Conservation (phyloP, 2,888 invertebrate species). For the Meandrusa payeni region DNA sequence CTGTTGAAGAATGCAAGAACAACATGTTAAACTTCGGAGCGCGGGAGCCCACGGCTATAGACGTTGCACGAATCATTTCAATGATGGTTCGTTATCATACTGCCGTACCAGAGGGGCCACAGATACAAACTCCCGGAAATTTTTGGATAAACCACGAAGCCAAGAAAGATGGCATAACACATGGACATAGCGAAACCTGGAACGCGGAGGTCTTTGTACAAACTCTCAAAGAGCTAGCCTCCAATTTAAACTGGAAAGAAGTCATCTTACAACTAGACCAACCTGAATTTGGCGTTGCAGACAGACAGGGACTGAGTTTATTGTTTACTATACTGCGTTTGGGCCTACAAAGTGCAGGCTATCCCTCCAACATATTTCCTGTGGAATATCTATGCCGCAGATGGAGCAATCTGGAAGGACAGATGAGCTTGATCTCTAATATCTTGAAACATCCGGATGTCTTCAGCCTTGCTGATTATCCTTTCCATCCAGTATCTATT, state of each 20-base stretch:
- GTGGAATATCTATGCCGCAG: slow-evolving; percentile 93
- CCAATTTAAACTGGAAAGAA: slow-evolving; percentile 95
- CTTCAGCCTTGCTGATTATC: slow-evolving; percentile 96
- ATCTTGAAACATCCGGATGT: slow-evolving; percentile 95
- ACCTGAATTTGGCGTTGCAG: slow-evolving; percentile 92
- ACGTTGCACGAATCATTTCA: slow-evolving; percentile 91
- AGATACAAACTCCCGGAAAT: slow-evolving; percentile 83
- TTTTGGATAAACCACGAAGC: slow-evolving; percentile 82
- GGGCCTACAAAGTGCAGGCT: slow-evolving; percentile 89
- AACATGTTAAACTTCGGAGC: slow-evolving; percentile 90
- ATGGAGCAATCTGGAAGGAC: slow-evolving; percentile 97
- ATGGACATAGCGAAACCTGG: slow-evolving; percentile 85
- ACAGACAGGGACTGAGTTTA: slow-evolving; percentile 90
- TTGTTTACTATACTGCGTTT: slow-evolving; percentile 90
- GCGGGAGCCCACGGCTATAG: slow-evolving; percentile 90
- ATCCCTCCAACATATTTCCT: slow-evolving; percentile 88
- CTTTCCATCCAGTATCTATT: slow-evolving; percentile 91
- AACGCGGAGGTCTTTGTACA: slow-evolving; percentile 96
- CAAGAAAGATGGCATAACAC: slow-evolving; percentile 75
- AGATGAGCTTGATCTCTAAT: slow-evolving; percentile 92
- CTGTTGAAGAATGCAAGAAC: slow-evolving; percentile 93
- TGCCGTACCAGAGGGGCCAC: slow-evolving; percentile 83
- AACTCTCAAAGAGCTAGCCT: slow-evolving; percentile 93
- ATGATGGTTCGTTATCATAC: slow-evolving; percentile 93
- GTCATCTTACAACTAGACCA: slow-evolving; percentile 96